Conservation (phyloP, 2,113 vertebrate species). For the Pelvicachromis taeniatus region DNA sequence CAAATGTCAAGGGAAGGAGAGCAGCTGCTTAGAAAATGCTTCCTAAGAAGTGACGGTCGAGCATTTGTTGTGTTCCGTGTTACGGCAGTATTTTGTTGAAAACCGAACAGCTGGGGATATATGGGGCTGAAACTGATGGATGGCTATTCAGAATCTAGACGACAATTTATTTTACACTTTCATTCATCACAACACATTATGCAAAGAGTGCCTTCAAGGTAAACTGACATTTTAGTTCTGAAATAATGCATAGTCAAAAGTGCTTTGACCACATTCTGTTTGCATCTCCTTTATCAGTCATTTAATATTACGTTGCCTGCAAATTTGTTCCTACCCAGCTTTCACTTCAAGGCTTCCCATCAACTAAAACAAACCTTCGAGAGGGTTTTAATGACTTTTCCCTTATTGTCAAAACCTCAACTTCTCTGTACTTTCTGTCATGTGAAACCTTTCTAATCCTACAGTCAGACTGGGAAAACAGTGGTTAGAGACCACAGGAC, state of each 20-base stretch:
- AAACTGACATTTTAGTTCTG: not conserved
- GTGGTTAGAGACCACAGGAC: not conserved
- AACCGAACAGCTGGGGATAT: not conserved
- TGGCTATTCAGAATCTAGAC: not conserved
- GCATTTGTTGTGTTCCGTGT: not conserved
- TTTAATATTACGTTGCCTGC: not conserved
- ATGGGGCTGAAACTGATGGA: not conserved
- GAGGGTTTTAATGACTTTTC: not conserved
- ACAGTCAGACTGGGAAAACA: not conserved
- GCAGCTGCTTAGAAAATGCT: not conserved
- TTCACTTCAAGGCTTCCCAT: not conserved
- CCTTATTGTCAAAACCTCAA: not conserved
- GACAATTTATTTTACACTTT: not conserved
- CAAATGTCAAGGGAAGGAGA: constrained; percentile 24
- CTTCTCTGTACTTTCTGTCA: not conserved
- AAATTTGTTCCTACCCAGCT: not conserved
- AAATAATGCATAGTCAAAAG: not conserved
- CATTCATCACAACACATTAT: not conserved
- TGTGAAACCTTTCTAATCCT: not conserved
- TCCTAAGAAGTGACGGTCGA: not conserved
- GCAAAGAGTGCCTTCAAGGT: not conserved
- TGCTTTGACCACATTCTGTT: not conserved
- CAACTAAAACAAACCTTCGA: not conserved
- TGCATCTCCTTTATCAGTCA: not conserved
- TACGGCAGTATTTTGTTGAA: not conserved